Evolutionary conservation across 2,888 invertebrate species (phyloP).

Genomic region (Drosophila maculinotata): DNA sequence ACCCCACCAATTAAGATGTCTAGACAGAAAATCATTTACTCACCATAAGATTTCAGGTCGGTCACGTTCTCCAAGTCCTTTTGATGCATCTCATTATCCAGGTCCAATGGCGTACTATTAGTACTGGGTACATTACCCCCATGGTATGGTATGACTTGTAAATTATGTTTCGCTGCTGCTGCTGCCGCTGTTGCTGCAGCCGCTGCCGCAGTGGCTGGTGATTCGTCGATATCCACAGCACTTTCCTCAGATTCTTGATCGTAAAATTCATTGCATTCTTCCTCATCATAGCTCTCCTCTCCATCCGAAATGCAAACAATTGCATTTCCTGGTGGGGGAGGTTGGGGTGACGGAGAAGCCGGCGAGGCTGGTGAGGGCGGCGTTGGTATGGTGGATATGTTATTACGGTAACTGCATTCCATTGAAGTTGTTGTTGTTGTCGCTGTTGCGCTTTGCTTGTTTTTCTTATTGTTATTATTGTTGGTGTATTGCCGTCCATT

Average conservation of each 20-base stretch:
- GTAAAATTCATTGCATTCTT: constrained; percentile 39
- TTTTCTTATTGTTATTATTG: constrained; percentile 22
- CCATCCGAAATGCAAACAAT: constrained; percentile 70
- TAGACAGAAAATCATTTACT: constrained; percentile 46
- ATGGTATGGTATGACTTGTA: constrained; percentile 35
- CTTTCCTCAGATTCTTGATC: constrained; percentile 78
- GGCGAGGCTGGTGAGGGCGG: constrained; percentile 63
- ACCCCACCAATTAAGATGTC: too few species aligned
- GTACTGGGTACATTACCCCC: constrained; percentile 47
- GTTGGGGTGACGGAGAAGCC: constrained; percentile 48
- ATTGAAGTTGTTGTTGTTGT: constrained; percentile 17
- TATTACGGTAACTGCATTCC: constrained; percentile 63
- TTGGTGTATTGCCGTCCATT: constrained; percentile 33
- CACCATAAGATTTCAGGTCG: constrained; percentile 68
- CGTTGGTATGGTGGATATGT: constrained; percentile 55
- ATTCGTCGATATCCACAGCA: constrained; percentile 40
- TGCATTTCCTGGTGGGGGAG: constrained; percentile 26
- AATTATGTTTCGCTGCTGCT: constrained; percentile 32
- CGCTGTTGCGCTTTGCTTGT: constrained; percentile 1
- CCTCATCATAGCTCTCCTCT: constrained; percentile 64
- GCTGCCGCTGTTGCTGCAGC: constrained; percentile 48
- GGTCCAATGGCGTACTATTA: constrained; percentile 62
- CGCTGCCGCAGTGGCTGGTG: constrained; percentile 34
- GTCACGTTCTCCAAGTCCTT: constrained; percentile 64
- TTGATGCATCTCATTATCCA: constrained; percentile 68